Evolutionary conservation across 2,888 invertebrate genomes (phyloP).

Genomic region (Drosophila aldrichi): DNA sequence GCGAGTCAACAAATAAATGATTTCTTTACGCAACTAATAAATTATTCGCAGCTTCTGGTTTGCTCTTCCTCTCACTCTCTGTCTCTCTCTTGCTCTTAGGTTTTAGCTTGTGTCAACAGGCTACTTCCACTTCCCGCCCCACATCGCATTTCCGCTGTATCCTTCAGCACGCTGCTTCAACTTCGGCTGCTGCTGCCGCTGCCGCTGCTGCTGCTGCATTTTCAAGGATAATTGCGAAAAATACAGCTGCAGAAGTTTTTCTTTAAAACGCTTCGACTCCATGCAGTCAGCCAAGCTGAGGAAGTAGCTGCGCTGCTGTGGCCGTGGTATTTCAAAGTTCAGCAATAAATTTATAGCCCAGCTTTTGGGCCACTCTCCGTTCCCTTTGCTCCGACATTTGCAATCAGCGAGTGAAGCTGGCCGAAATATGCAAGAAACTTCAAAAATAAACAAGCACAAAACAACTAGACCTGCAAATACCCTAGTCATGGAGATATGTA

Average conservation of each 20-base stretch:
- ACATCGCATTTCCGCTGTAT: conserved; percentile 54
- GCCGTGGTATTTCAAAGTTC: conserved; percentile 76
- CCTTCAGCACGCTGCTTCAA: conserved; percentile 54
- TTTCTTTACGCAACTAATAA: conserved; percentile 75
- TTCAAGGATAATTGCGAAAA: conserved; percentile 75
- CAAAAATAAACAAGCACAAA: conserved; percentile 1
- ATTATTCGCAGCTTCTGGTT: conserved; percentile 60
- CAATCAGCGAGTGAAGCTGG: conserved; percentile 26
- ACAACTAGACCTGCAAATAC: neutral
- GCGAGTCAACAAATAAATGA: conserved; percentile 62
- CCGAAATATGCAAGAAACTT: conserved; percentile 58
- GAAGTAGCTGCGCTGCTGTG: conserved; percentile 44
- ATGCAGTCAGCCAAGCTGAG: conserved; percentile 15
- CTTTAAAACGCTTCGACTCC: conserved; percentile 51
- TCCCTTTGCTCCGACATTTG: conserved; percentile 17
- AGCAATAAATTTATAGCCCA: conserved; percentile 72
- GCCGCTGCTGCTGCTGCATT: conserved; percentile 47
- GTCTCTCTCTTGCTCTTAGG: neutral
- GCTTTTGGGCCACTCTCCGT: conserved; percentile 43
- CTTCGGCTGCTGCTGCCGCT: conserved; percentile 21
- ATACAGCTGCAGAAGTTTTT: conserved; percentile 58
- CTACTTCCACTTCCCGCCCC: conserved; percentile 3
- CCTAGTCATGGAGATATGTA: neutral
- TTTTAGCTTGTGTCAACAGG: conserved; percentile 19
- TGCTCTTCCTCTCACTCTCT: neutral